Evolutionary conservation across 2,113 vertebrate genomes (phyloP), one percentile per base, ranked within the genome.

Genomic region (Girardinichthys multiradiatus): DNA sequence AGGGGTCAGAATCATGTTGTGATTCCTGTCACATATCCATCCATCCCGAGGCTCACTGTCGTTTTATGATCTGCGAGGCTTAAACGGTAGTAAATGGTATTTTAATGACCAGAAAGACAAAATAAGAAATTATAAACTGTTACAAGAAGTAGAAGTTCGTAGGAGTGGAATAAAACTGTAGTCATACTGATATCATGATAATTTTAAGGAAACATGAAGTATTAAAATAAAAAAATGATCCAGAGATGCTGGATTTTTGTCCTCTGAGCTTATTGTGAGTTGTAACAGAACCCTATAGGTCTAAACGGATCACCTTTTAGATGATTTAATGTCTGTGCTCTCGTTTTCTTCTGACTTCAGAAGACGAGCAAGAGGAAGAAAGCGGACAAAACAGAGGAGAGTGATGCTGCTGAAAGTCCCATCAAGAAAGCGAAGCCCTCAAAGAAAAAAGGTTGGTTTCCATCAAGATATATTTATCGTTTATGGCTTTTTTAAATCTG

Each of bases 301-400:
- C 37, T 12, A 39, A 54, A 10, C 24, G 10, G 48, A 54, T n/a
- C 48, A 10, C 19, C 21, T n/a, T 54, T 11, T n/a, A 12, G 37
- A n/a, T n/a, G 7, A 3, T 54, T 54, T 54, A 24, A 24, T 54
- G 24, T 39, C 37, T 6, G 31, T 33, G 54, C 2, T 29, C 35
- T 1, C 57, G 1, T 74, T 21, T 9, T 19, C 64, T 15, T 60
- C 31, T 10, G 48, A n/a, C 48, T 77, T 4, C 67, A 91, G 87
- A 91, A 90, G 74, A 8, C 13, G 5, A 31, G 58, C 21, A 94
- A 92, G 76, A 87, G 92, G 62, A 94, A 91, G 85, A 89, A 78
- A 42, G 72, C 15, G 0, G 75, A 70, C 3, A 69, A 64, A 31
- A 82, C 3, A 1, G 77, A 73, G 2, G 72, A 79, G 10, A 51